These are phyloP conservation scores for Elgaria multicarinata DNA, from an alignment of 2,113 vertebrate species.

Conservation along the genomic window DNA sequence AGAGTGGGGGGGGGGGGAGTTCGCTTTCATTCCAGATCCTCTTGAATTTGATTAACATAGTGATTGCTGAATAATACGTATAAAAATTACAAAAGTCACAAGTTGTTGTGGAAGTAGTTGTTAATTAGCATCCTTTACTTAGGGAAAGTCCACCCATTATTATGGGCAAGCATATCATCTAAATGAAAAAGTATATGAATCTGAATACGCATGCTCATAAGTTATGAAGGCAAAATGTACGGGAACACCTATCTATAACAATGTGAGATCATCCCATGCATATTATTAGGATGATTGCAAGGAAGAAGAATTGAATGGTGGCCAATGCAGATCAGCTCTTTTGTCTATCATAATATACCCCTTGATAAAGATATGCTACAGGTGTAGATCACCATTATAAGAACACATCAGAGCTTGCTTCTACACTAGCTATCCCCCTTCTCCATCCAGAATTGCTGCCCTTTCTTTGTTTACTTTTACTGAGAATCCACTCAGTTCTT, in stretches of 20 bases:
- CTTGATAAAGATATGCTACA: background rate
- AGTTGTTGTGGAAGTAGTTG: background rate
- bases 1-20: too few species aligned
- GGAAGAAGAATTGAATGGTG: background rate
- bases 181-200: background rate
- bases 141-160: background rate
- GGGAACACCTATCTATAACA: background rate
- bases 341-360: background rate
- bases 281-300: background rate
- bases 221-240: background rate
- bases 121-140: background rate
- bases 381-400: background rate
- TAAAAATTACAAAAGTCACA: background rate
- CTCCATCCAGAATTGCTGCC: background rate
- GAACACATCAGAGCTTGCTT: background rate
- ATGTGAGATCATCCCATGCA: background rate
- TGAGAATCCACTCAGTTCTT: background rate
- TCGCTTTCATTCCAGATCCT: conserved; percentile 23
- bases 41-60: background rate
- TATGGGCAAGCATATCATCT: background rate
- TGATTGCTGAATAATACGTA: background rate
- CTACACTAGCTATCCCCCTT: background rate
- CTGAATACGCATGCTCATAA: background rate
- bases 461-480: background rate
- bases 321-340: background rate